Conservation (phyloP, 2,113 vertebrate species). For the Amblyornis subalaris region DNA sequence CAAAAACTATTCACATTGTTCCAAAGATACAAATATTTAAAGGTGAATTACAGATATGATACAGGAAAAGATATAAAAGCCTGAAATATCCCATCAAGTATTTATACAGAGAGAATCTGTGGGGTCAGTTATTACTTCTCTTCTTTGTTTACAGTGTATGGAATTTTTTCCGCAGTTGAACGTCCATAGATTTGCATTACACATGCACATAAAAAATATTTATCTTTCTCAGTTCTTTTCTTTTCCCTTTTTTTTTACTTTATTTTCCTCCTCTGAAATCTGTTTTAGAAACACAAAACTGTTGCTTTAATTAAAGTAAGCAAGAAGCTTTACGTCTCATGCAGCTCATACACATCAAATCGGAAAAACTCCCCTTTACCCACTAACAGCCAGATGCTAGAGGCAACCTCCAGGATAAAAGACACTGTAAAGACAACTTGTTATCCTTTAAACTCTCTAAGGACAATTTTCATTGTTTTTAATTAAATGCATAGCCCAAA, state of each 20-base stretch:
- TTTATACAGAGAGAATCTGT: neutral
- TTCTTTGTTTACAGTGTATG: neutral
- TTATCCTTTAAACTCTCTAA: neutral
- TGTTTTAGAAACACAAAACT: neutral
- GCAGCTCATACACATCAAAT: neutral
- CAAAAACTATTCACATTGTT: neutral
- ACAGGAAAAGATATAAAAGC: neutral
- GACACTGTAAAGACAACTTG: neutral
- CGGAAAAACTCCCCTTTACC: neutral
- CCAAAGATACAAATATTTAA: neutral
- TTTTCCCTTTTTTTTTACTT: neutral
- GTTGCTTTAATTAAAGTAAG: neutral
- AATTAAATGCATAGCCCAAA: neutral
- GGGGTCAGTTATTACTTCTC: neutral
- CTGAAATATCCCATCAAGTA: neutral
- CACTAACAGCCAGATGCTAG: neutral
- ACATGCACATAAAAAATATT: neutral
- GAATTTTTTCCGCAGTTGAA: neutral
- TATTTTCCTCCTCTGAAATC: neutral
- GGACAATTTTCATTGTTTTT: neutral
- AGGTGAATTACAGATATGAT: neutral
- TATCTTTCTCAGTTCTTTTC: neutral
- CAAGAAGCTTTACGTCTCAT: neutral
- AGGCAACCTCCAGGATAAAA: neutral
- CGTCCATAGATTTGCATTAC: neutral